These are phyloP conservation scores for Bothrops jararaca DNA, from an alignment of 2,113 vertebrate genomes.

Conservation along the genomic window DNA sequence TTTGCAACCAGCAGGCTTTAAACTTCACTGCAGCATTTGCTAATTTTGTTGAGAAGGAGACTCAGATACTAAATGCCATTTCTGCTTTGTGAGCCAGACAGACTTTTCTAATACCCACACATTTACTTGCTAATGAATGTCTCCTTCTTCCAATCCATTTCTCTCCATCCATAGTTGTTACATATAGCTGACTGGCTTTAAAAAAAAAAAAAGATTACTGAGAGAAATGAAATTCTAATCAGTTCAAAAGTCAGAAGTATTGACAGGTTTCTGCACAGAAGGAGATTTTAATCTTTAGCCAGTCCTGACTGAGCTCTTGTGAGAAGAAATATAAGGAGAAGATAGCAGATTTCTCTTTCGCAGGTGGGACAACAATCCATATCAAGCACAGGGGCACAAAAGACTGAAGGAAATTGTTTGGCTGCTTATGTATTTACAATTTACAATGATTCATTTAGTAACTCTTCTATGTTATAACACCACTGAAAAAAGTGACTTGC, in stretches of 20 bases:
- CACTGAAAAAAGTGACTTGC: too few relatives aligned
- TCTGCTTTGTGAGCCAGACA: slow-evolving; percentile 64
- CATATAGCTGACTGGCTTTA: slow-evolving; percentile 56
- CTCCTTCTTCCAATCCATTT: slow-evolving; percentile 59
- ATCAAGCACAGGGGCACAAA: slow-evolving; percentile 11
- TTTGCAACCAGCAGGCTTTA: slow-evolving; percentile 81
- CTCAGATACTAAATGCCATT: slow-evolving; percentile 71
- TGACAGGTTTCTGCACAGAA: slow-evolving; percentile 33
- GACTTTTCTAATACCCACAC: slow-evolving; percentile 63
- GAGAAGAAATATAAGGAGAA: slow-evolving; percentile 36
- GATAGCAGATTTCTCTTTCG: slow-evolving; percentile 28
- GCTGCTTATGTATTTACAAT: background rate
- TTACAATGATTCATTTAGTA: too few relatives aligned
- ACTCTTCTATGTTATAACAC: too few relatives aligned
- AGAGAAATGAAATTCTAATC: slow-evolving; percentile 65
- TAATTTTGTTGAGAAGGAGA: slow-evolving; percentile 74
- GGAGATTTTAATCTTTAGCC: slow-evolving; percentile 50
- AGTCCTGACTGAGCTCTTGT: slow-evolving; percentile 36
- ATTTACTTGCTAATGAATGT: slow-evolving; percentile 63
- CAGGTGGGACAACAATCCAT: background rate
- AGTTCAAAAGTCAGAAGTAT: slow-evolving; percentile 57
- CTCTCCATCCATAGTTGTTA: slow-evolving; percentile 59
- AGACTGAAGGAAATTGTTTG: background rate
- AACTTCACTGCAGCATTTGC: slow-evolving; percentile 68
- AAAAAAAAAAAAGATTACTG: slow-evolving; percentile 53